Base-by-base conservation (phyloP, 2,113 vertebrate species). In the Neolamprologus hecqui region DNA sequence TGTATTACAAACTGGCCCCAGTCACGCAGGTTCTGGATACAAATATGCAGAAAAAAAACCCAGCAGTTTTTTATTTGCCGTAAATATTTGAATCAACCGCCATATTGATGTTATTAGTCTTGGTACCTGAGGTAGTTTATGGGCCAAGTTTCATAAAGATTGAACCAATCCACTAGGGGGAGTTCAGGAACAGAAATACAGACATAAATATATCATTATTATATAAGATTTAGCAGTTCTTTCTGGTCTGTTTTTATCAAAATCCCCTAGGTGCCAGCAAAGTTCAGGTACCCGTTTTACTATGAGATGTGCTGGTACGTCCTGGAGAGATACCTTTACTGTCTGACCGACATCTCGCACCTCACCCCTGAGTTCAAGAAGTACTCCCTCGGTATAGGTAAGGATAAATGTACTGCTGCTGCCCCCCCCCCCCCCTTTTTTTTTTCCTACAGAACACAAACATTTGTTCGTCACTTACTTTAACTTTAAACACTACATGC, bases 261-360 rank as follows among this genome's bases (percentile, higher is more conserved):
- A 7, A 33, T 89, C 57, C 45, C 86, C 8, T 93, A 99, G 99
- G 98, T 99, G 85, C 98, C 98, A 70, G 95, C 97, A 87, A 99
- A 99, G 94, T 99, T 99, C 81, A 98, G 99, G 70, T 99, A 99
- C 57, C 99, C 98, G 1, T 99, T 99, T 93, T 99, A 98, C 89
- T 99, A 98, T 2, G 98, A 99, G 96, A 99, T 99, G 98, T 99
- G 98, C 84, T 99, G 98, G 98, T 99, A 99, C 1, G 99, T 98
- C 90, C 94, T 99, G 94, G 98, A 99, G 92, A 97, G 98, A 75
- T 99, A 99, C 4, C 97, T 98, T 54, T 99, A 98, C 96, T 98
- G 98, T 92, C 96, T 99, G 94, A 99, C 98, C 83, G 97, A 96
- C 90, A 95, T 94, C 79, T 99, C 98, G 3, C 97, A 99, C 88